Conservation (phyloP, 2,797 vertebrate genomes). For the Hydrolagus colliei region DNA sequence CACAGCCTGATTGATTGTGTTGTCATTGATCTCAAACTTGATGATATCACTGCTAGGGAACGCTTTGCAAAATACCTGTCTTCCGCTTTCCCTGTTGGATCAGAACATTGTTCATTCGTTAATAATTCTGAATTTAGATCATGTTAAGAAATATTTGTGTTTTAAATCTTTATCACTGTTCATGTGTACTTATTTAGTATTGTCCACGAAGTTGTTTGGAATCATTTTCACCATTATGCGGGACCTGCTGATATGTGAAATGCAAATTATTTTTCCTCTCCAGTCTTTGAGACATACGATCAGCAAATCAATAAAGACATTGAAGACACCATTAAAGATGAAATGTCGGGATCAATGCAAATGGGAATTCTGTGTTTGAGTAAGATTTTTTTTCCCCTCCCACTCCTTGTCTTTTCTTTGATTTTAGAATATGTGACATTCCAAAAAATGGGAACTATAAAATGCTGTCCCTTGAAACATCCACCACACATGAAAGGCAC, state of each 20-base stretch:
- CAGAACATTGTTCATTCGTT: not conserved
- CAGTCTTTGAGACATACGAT: conserved; percentile 25
- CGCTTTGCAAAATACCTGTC: not conserved
- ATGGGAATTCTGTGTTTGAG: conserved; percentile 8
- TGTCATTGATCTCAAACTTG: not conserved
- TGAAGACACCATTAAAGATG: conserved; percentile 28
- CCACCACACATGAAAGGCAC: too few species aligned
- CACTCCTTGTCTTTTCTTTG: not conserved
- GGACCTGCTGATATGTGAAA: not conserved
- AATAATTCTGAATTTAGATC: not conserved
- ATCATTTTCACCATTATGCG: not conserved
- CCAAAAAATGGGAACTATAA: not conserved
- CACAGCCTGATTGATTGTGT: not conserved
- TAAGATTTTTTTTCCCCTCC: not conserved
- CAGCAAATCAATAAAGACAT: conserved; percentile 24
- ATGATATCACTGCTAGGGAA: not conserved
- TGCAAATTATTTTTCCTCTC: not conserved
- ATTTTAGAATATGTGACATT: not conserved
- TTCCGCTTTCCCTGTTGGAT: not conserved
- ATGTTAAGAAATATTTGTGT: not conserved
- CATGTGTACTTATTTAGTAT: not conserved
- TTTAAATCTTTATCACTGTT: not conserved
- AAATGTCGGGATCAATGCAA: conserved; percentile 13
- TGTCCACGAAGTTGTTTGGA: not conserved
- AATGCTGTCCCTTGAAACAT: too few species aligned